Evolutionary conservation across 2,113 vertebrate species (phyloP).

Genomic region (Dasypus novemcinctus): DNA sequence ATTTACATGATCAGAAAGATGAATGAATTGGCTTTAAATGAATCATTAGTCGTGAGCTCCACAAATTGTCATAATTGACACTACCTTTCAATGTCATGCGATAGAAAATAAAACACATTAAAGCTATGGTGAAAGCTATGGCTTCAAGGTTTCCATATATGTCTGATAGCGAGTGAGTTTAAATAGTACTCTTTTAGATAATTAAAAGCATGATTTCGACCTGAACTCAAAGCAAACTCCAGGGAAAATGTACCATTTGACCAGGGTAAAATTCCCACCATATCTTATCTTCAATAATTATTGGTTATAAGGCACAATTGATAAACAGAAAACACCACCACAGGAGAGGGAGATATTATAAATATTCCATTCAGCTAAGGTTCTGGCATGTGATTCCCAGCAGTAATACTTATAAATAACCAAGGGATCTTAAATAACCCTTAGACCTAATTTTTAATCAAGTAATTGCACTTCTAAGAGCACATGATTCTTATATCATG

Average conservation of each 20-base stretch:
- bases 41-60: slow-evolving; percentile 66
- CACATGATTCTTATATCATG: neutral
- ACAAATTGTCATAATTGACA: slow-evolving; percentile 67
- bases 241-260: neutral
- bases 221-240: neutral
- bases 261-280: neutral
- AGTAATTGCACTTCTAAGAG: slow-evolving; percentile 33
- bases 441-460: slow-evolving; percentile 4
- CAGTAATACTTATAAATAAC: neutral
- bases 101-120: slow-evolving; percentile 7
- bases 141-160: neutral
- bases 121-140: neutral
- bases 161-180: neutral
- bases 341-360: neutral
- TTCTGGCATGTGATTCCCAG: neutral
- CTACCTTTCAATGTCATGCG: slow-evolving; percentile 42
- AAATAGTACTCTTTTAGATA: neutral
- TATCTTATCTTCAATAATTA: neutral
- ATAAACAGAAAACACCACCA: slow-evolving; percentile 8
- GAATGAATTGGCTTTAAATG: slow-evolving; percentile 77
- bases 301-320: neutral
- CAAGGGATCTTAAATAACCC: neutral
- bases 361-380: neutral
- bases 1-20: slow-evolving; percentile 70
- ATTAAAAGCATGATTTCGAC: neutral